Conservation (phyloP, 2,888 invertebrate genomes). For the Cantharis rustica region DNA sequence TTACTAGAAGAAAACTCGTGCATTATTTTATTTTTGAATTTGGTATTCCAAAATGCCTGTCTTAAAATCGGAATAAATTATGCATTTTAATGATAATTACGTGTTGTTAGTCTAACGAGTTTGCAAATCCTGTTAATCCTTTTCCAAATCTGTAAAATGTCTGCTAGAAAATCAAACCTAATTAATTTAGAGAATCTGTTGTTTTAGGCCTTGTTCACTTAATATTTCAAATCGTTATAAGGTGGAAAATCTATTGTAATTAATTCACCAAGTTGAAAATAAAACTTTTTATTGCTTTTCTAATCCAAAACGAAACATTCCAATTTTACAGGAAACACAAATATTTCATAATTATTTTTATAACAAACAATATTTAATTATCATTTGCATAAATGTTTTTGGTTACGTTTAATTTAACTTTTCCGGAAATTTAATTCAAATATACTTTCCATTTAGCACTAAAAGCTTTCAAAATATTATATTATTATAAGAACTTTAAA, state of each 20-base stretch:
- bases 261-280: not conserved
- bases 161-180: not conserved
- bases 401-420: not conserved
- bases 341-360: not conserved
- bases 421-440: not conserved
- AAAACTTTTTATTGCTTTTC: not conserved
- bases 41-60: not conserved
- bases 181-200: conserved; percentile 2
- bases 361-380: not conserved
- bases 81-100: not conserved
- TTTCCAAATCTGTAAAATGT: not conserved
- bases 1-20: not conserved
- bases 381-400: not conserved
- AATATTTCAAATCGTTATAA: not conserved
- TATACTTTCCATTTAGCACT: not conserved
- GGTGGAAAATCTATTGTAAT: conserved; percentile 1
- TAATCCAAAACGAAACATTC: not conserved
- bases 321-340: not conserved
- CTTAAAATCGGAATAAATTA: not conserved
- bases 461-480: not conserved
- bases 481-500: not conserved
- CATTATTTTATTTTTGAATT: not conserved
- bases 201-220: conserved; percentile 2
- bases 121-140: not conserved
- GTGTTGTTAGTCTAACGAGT: not conserved